phyloP scores from a whole-genome alignment of 2,113 vertebrate genomes.

The Stictonetta naevosa region DNA sequence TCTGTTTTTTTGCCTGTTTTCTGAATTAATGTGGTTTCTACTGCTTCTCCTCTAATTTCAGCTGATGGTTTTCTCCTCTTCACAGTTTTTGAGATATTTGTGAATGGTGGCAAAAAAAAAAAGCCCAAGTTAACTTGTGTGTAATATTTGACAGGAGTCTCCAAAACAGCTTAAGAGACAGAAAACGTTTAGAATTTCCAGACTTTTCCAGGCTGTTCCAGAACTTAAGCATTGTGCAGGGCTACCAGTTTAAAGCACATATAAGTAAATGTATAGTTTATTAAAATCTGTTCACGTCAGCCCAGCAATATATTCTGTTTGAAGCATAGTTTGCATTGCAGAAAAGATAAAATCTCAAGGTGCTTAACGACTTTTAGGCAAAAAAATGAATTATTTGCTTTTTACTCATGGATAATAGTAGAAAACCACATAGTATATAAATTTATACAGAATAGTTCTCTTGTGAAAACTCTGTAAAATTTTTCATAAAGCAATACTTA shows the following conservation, averaged over 20 bases:
- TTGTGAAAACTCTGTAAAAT: not conserved
- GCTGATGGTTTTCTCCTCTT: not conserved
- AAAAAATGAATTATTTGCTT: not conserved
- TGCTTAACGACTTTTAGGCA: not conserved
- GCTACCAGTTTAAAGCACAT: not conserved
- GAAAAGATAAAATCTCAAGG: not conserved
- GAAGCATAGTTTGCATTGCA: not conserved
- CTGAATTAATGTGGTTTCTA: not conserved
- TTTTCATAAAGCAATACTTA: not conserved
- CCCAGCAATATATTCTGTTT: not conserved
- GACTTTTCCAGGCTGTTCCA: not conserved
- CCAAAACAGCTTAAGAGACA: not conserved
- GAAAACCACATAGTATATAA: not conserved
- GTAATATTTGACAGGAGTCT: not conserved
- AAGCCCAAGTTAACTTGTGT: not conserved
- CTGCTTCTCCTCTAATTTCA: not conserved
- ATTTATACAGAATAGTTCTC: not conserved
- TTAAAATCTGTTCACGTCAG: not conserved
- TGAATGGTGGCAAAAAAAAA: not conserved
- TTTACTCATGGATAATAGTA: not conserved
- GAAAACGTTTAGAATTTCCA: not conserved
- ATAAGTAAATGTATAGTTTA: not conserved
- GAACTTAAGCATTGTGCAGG: not conserved
- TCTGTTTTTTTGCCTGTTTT: not conserved
- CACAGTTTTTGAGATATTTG: not conserved